Conservation (phyloP, 2,113 vertebrate genomes). For the Gasterosteus nipponicus region DNA sequence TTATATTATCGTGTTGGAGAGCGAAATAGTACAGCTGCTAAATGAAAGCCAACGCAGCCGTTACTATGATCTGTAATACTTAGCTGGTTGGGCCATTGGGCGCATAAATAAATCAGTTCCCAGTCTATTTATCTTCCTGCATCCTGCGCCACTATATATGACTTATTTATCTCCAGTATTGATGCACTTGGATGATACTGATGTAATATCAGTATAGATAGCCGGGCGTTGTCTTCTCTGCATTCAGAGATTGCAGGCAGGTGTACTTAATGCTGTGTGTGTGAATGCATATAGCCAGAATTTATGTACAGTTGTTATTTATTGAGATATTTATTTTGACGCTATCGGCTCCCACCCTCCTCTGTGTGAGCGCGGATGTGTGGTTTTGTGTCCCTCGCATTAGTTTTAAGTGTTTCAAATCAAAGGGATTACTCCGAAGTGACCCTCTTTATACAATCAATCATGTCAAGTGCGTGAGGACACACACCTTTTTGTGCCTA, state of each 20-base stretch:
- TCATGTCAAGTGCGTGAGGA: constrained; percentile 60
- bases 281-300: constrained; percentile 35
- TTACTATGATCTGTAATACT: constrained; percentile 2
- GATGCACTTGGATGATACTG: constrained; percentile 57
- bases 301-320: constrained; percentile 66
- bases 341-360: constrained; percentile 29
- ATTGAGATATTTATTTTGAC: constrained; percentile 67
- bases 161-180: constrained; percentile 45
- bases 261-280: constrained; percentile 41
- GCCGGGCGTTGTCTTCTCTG: constrained; percentile 21
- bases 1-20: constrained; percentile 6
- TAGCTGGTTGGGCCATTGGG: constrained; percentile 20
- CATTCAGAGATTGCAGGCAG: constrained; percentile 50
- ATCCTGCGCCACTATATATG: constrained; percentile 19
- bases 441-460: constrained; percentile 70
- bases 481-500: constrained; percentile 75
- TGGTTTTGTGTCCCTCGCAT: constrained; percentile 24
- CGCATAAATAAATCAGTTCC: constrained; percentile 34
- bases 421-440: constrained; percentile 26
- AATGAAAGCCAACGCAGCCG: constrained; percentile 1
- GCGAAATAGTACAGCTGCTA: constrained; percentile 23
- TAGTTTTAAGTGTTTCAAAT: constrained; percentile 48
- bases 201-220: constrained; percentile 33
- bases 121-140: constrained; percentile 21
- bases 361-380: constrained; percentile 26